Evolutionary conservation across 2,888 invertebrate genomes (phyloP).

Genomic region (Limenitis camilla): DNA sequence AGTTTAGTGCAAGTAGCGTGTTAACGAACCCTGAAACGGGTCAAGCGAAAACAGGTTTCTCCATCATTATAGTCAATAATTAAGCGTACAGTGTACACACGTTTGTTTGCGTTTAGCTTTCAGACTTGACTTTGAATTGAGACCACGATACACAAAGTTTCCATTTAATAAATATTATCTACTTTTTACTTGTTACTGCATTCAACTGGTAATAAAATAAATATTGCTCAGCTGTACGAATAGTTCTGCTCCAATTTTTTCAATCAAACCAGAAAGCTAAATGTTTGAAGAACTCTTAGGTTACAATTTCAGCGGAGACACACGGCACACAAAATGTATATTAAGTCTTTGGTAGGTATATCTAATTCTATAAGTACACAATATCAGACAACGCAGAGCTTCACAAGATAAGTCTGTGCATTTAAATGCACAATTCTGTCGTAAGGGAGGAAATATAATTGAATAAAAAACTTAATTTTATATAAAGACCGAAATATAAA

Average conservation of each 20-base stretch:
- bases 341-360: slow-evolving; percentile 8
- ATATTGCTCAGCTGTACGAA: background rate
- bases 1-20: slow-evolving; percentile 13
- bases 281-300: background rate
- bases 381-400: slow-evolving; percentile 51
- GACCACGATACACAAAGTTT: too few relatives aligned
- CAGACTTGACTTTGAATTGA: background rate
- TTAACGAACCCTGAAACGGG: slow-evolving; percentile 2
- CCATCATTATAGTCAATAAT: background rate
- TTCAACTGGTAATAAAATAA: too few relatives aligned
- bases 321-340: slow-evolving; percentile 2
- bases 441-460: slow-evolving; percentile 33
- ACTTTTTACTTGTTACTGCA: too few relatives aligned
- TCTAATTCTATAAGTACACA: slow-evolving; percentile 12
- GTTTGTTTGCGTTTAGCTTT: background rate
- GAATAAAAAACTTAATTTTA: slow-evolving; percentile 53
- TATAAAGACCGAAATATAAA: slow-evolving; percentile 70
- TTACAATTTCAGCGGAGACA: background rate
- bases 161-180: too few relatives aligned
- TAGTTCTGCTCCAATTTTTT: background rate
- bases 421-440: slow-evolving; percentile 26
- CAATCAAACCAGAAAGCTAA: background rate
- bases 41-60: slow-evolving; percentile 6
- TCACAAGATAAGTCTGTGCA: slow-evolving; percentile 30
- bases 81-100: background rate